phyloP scores from a whole-genome alignment of 2,888 invertebrate species.

The Mimumesa dahlbomi region DNA sequence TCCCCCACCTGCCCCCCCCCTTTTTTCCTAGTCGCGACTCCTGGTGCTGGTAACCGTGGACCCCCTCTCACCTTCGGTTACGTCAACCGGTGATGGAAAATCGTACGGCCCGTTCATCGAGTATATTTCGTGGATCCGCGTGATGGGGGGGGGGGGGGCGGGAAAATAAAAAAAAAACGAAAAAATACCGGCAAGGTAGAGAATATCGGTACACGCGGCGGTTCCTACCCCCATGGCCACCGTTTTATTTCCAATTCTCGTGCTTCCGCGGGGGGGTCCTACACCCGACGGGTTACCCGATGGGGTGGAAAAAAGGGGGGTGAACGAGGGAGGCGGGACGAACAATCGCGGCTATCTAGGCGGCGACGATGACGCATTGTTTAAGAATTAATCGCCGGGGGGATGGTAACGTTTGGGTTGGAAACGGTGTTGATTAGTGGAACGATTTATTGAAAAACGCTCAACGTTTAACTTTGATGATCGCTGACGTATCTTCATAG shows the following conservation, averaged over 20 bases:
- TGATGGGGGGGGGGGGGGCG: slow-evolving; percentile 16
- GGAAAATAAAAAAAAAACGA: slow-evolving; percentile 10
- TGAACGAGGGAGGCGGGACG: slow-evolving; percentile 17
- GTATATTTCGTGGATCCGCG: slow-evolving; percentile 46
- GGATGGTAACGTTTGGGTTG: no score
- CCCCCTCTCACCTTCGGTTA: slow-evolving; percentile 41
- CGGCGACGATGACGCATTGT: slow-evolving; percentile 70
- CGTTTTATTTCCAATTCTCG: slow-evolving; percentile 75
- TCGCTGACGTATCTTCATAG: no score
- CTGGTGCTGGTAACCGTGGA: no score
- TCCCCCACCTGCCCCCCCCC: background rate
- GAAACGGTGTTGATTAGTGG: no score
- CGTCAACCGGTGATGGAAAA: slow-evolving; percentile 42
- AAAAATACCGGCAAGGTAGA: no score
- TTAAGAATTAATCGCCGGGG: slow-evolving; percentile 75
- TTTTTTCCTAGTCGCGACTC: slow-evolving; percentile 28
- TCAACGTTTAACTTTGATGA: no score
- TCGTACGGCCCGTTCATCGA: slow-evolving; percentile 50
- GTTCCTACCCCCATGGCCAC: slow-evolving; percentile 54
- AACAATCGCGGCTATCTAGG: slow-evolving; percentile 44
- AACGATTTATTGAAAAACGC: no score
- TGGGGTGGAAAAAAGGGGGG: slow-evolving; percentile 17
- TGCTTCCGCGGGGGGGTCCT: slow-evolving; percentile 16
- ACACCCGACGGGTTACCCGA: slow-evolving; percentile 30
- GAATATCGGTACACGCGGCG: slow-evolving; percentile 9